Evolutionary conservation across 1,140 invertebrate species (phyloP), one percentile per base, ranked within the genome.

Genomic region (Stegodyphus mimosarum): DNA sequence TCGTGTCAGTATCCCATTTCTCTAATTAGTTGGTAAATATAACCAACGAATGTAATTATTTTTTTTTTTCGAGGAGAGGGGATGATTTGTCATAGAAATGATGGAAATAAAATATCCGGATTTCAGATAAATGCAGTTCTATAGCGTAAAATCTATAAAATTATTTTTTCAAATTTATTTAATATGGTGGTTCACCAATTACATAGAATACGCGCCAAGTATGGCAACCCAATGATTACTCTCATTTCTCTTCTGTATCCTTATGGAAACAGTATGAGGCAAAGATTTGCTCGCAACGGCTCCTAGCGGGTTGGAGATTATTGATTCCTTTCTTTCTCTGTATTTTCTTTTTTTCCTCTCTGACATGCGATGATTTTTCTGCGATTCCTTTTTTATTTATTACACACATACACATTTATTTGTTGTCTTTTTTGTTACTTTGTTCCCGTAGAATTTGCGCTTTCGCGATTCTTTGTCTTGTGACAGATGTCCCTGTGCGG

Each of bases 401-500:
- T 83, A 48, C 17, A 52, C 64, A 55, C 77, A 49, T 75, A 52
- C 33, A 49, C 55, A 60, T 66, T 33, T 33, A 33, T 33, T 33
- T 33, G 33, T 33, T 33, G 33, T 33, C 33, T 33, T 64, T 77
- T 66, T 66, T 52, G 15, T n/a, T 60, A 60, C 9, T 69, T 69
- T 69, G 15, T 33, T 77, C 64, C 63, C 49, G 48, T n/a, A 55
- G 60, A 77, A 66, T 77, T 77, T 33, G 33, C 33, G 33, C 33
- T 33, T 33, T 77, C 74, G 74, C 74, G 18, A 11, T 64, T 18
- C 48, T 77, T 77, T 64, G 60, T 66, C 60, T 66, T 3, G 77
- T 79, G 77, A 74, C 70, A 74, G 70, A 74, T 83, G 80, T 83
- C 55, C 80, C 70, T 60, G 13, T 80, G 78, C 33, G 78, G 50